Percentiles rank a stretch among this genome's conserved stretches.
These are phyloP conservation scores for Solenopsis fugax DNA, from an alignment of 1,140 invertebrate species.

Conservation along the genomic window DNA sequence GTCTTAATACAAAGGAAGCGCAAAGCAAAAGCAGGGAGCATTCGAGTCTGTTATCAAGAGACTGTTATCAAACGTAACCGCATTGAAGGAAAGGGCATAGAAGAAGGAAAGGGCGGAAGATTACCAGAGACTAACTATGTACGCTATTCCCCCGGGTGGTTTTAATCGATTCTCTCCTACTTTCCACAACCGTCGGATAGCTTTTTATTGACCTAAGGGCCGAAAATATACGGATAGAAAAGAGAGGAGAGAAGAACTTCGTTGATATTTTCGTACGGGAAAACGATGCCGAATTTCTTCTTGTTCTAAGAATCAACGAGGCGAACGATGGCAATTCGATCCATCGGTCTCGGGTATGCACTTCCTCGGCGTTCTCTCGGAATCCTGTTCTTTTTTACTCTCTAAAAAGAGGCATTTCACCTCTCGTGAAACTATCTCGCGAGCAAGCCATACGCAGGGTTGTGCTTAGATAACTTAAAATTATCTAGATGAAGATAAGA, in stretches of 20 bases:
- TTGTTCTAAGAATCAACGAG: background rate
- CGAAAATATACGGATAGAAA: conserved; percentile 67
- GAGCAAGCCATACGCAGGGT: no score
- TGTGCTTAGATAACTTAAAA: no score
- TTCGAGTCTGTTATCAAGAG: conserved; percentile 38
- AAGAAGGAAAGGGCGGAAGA: background rate
- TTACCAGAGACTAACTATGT: conserved; percentile 32
- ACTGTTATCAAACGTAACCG: conserved; percentile 32
- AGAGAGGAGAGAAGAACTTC: background rate
- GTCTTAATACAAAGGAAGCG: conserved; percentile 10
- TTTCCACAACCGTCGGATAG: conserved; percentile 2
- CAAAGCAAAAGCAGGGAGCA: background rate
- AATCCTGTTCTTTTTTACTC: background rate
- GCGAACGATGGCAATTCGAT: conserved; percentile 1
- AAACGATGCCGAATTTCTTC: conserved; percentile 16
- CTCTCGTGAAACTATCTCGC: background rate
- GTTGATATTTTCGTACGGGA: conserved; percentile 45
- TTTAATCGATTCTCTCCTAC: conserved; percentile 53
- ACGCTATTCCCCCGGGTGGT: background rate
- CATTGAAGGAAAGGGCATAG: no score
- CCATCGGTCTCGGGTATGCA: conserved; percentile 1
- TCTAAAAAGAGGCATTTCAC: background rate
- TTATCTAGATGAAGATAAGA: no score
- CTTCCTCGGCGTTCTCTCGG: background rate
- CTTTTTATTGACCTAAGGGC: conserved; percentile 58